These are phyloP conservation scores for Volucella inflata DNA, from an alignment of 2,888 invertebrate species.

Conservation along the genomic window DNA sequence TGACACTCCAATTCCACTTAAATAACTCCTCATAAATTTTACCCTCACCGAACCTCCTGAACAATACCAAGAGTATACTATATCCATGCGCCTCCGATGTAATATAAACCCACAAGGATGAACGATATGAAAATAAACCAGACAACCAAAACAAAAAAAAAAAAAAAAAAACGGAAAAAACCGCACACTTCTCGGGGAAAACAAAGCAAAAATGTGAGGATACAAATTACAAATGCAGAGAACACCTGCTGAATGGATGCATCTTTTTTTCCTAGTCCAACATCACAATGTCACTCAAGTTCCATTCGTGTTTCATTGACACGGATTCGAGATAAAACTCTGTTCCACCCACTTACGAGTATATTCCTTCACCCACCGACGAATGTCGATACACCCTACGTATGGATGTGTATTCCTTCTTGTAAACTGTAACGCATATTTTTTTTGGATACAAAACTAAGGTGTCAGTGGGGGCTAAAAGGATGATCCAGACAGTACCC, in stretches of 20 bases:
- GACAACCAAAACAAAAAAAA: background rate
- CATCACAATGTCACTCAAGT: constrained; percentile 22
- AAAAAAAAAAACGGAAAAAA: no score
- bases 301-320: constrained; percentile 45
- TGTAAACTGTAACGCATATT: no score
- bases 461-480: no score
- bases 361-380: constrained; percentile 13
- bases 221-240: constrained; percentile 26
- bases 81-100: background rate
- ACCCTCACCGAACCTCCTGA: constrained; percentile 35
- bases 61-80: no score
- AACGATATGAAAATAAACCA: background rate
- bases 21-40: constrained; percentile 68
- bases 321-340: constrained; percentile 48
- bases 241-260: constrained; percentile 48
- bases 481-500: no score
- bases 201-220: constrained; percentile 11
- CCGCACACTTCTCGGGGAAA: background rate
- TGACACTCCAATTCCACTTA: constrained; percentile 66
- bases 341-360: constrained; percentile 4
- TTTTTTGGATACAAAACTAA: no score
- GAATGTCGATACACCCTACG: background rate
- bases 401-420: no score
- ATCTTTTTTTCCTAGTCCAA: background rate
- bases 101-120: constrained; percentile 46